phyloP scores from a whole-genome alignment of 2,888 invertebrate species.

The Phengaris arion region DNA sequence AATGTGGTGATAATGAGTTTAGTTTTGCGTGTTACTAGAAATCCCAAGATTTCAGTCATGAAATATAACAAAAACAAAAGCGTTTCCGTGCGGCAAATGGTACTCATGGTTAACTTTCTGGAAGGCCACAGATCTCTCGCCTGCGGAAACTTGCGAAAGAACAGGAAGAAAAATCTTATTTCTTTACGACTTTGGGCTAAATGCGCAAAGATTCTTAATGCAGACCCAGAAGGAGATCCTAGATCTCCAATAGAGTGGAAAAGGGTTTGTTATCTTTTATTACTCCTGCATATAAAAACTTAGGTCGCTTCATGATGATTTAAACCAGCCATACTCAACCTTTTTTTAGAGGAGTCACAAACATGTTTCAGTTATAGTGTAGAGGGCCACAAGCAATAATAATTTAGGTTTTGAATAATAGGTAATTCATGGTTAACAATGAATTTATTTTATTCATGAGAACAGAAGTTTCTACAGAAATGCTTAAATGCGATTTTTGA shows the following conservation, averaged over 20 bases:
- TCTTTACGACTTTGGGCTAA: background rate
- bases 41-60: background rate
- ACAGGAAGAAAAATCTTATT: background rate
- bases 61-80: background rate
- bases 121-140: background rate
- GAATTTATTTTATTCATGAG: too few relatives aligned
- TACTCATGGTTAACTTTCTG: background rate
- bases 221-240: background rate
- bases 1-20: too few relatives aligned
- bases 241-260: background rate
- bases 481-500: too few relatives aligned
- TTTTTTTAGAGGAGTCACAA: too few relatives aligned
- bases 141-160: background rate
- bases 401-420: too few relatives aligned
- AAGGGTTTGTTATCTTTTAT: background rate
- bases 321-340: too few relatives aligned
- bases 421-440: too few relatives aligned
- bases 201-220: background rate
- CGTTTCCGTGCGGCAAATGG: constrained; percentile 2
- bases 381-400: too few relatives aligned
- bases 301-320: too few relatives aligned
- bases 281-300: background rate
- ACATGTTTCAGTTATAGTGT: too few relatives aligned
- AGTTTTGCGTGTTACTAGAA: too few relatives aligned
- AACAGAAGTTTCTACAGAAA: too few relatives aligned